These are phyloP conservation scores for Rhinogobio ventralis DNA, from an alignment of 2,797 vertebrate genomes.

Conservation along the genomic window DNA sequence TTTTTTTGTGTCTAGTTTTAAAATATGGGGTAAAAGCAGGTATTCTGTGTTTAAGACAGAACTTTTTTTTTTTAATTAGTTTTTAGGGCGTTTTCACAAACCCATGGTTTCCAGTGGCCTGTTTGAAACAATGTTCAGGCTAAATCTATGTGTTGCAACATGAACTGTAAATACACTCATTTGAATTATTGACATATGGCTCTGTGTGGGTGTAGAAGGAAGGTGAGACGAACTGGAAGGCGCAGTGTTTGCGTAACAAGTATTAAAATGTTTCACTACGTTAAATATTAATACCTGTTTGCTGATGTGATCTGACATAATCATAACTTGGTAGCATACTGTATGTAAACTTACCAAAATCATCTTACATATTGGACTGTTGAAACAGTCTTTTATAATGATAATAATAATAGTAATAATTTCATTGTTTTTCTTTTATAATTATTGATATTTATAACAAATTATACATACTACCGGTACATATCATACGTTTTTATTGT, in stretches of 20 bases:
- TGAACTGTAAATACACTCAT: constrained; percentile 3
- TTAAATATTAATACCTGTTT: background rate
- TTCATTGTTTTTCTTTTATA: background rate
- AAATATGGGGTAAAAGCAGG: background rate
- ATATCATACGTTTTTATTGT: background rate
- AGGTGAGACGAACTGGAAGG: background rate
- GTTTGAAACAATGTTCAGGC: background rate
- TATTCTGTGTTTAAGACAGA: background rate
- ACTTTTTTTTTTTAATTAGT: background rate
- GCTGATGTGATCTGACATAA: background rate
- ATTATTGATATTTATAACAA: background rate
- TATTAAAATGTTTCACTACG: background rate
- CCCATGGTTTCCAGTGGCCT: background rate
- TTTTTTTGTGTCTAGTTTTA: background rate
- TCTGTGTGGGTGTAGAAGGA: background rate
- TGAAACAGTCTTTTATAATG: background rate
- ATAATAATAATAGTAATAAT: background rate
- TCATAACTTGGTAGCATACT: background rate
- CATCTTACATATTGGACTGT: background rate
- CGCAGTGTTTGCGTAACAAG: background rate
- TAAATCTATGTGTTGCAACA: background rate
- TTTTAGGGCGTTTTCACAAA: background rate
- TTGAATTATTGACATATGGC: background rate
- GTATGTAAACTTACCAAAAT: background rate
- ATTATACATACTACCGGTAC: background rate